Base-by-base conservation (phyloP, 2,888 invertebrate genomes). In the Merodon equestris region DNA sequence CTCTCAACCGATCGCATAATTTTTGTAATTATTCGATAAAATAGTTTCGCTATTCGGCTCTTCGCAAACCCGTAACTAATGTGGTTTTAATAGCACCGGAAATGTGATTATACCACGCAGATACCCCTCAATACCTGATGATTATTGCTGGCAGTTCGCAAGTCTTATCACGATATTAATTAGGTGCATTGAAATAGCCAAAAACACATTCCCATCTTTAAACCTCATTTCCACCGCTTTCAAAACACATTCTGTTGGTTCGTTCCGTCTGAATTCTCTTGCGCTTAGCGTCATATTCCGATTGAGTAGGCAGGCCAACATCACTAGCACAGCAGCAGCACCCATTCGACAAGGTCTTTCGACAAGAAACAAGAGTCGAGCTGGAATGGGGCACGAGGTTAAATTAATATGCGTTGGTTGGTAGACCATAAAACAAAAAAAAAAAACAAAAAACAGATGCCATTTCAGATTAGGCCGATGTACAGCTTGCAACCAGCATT, bases 41-140 rank as follows among this genome's bases (percentile, higher is more conserved):
- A 58, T 54, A 60, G 50, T 70, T 70, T 9, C 13, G 19, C 38
- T 15, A 51, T 7, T 9, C 10, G 17, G 19, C 38, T 58, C 34
- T 71, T 61, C 44, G 18, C 42, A 19, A 36, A 13, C n/a, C 18
- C 51, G 19, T 51, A n/a, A 45, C 17, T 53, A 71, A 71, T 71
- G 71, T 3, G 18, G 18, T 63, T 71, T 63, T 71, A 71, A 71
- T 63, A 48, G 14, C 71, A 54, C 71, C 71, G 71, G 71, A 71
- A 71, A 50, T 34, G 61, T 17, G 15, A 9, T 13, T 44, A 5
- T 42, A 38, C 42, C 27, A 27, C 27, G n/a, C 45, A 53, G 45
- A 51, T 53, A 47, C 56, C 38, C 57, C 64, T 53, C 27, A 27
- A 18, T 36, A 14, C 13, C 34, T 34, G 0, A n/a, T n/a, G n/a